These are phyloP conservation scores for Eledone cirrhosa DNA, from an alignment of 2,888 invertebrate species.

Conservation along the genomic window DNA sequence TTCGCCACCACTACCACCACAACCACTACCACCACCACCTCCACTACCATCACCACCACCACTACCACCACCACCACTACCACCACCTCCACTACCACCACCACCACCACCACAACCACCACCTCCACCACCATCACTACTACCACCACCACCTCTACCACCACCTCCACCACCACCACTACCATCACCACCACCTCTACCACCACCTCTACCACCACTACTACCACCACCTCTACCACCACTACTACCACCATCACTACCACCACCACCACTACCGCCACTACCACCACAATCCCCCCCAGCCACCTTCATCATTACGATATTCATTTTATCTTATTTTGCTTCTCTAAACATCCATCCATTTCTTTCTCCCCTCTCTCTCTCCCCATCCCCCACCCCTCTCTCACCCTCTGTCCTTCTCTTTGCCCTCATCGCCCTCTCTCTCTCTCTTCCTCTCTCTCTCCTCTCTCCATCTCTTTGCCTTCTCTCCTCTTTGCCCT, in stretches of 20 bases:
- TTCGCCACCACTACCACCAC: too few species aligned
- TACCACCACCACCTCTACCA: too few species aligned
- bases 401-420: not conserved
- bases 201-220: too few species aligned
- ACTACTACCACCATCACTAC: too few species aligned
- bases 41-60: not conserved
- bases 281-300: not conserved
- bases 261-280: not conserved
- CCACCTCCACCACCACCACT: too few species aligned
- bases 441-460: not conserved
- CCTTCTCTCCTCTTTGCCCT: not conserved
- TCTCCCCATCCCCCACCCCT: not conserved
- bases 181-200: too few species aligned
- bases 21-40: too few species aligned
- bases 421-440: not conserved
- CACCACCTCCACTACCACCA: too few species aligned
- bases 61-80: not conserved
- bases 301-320: not conserved
- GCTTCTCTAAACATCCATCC: too few species aligned
- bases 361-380: not conserved
- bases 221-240: too few species aligned
- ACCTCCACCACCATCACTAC: not conserved
- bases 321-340: too few species aligned
- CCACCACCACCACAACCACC: not conserved
- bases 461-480: not conserved